These are phyloP conservation scores for Epiblema foenella DNA, from an alignment of 2,888 invertebrate species.

Conservation along the genomic window DNA sequence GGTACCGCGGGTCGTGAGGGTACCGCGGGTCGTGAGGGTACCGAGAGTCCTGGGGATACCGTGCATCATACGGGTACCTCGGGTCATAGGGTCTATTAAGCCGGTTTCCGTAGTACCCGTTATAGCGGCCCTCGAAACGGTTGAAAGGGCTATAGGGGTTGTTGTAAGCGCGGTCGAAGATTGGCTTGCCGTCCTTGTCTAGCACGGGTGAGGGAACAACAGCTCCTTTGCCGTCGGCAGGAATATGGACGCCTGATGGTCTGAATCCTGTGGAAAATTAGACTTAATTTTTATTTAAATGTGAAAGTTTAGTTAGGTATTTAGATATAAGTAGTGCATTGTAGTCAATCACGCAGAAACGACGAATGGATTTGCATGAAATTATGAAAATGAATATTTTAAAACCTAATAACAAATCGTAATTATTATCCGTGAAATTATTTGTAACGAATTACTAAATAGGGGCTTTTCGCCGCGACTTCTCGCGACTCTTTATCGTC, in stretches of 20 bases:
- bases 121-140: constrained; percentile 57
- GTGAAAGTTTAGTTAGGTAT: too few relatives aligned
- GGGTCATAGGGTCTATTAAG: constrained; percentile 50
- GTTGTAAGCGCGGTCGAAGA: constrained; percentile 53
- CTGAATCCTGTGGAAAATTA: constrained; percentile 77
- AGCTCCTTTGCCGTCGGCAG: constrained; percentile 84
- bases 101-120: constrained; percentile 55
- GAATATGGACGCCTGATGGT: constrained; percentile 87
- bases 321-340: too few relatives aligned
- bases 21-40: neutral
- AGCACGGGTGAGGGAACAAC: constrained; percentile 71
- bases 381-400: too few relatives aligned
- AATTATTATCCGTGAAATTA: too few relatives aligned
- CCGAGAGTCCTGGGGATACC: constrained; percentile 11
- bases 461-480: too few relatives aligned
- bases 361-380: too few relatives aligned
- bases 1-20: neutral
- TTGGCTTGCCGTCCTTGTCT: constrained; percentile 58
- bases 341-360: too few relatives aligned
- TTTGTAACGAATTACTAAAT: too few relatives aligned
- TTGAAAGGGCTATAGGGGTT: constrained; percentile 54
- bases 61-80: constrained; percentile 25
- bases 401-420: too few relatives aligned
- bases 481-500: too few relatives aligned
- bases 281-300: too few relatives aligned